Percentiles rank a stretch among this genome's conserved stretches.
Conservation (phyloP, 1,140 invertebrate genomes). For the Fopius arisanus region DNA sequence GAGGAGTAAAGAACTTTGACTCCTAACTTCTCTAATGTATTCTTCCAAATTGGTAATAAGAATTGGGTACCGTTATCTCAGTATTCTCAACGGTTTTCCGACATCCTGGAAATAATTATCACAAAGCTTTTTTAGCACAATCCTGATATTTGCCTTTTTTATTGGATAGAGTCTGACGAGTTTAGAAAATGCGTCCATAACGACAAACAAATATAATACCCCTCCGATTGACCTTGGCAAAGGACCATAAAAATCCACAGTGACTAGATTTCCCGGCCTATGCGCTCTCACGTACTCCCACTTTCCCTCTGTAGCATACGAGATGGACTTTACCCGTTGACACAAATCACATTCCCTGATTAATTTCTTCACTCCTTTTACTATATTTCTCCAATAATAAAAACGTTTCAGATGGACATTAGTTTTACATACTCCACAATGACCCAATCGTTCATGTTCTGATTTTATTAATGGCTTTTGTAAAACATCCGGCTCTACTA, state of each 20-base stretch:
- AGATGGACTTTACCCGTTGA: constrained; percentile 32
- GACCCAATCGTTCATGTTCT: constrained; percentile 6
- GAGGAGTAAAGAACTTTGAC: constrained; percentile 24
- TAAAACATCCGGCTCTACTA: not conserved
- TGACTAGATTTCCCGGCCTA: constrained; percentile 25
- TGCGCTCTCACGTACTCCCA: constrained; percentile 4
- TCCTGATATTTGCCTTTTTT: constrained; percentile 20
- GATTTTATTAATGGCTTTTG: not conserved
- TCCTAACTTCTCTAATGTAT: not conserved
- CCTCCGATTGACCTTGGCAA: constrained; percentile 28
- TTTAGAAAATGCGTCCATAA: constrained; percentile 37
- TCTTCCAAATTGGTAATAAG: constrained; percentile 33
- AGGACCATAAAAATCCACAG: constrained; percentile 39
- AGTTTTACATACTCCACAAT: constrained; percentile 10
- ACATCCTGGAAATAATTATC: constrained; percentile 18
- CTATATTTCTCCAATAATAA: constrained; percentile 19
- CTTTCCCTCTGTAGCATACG: constrained; percentile 19
- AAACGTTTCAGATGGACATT: not conserved
- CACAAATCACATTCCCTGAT: constrained; percentile 31
- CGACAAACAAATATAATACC: constrained; percentile 35
- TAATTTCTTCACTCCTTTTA: constrained; percentile 24
- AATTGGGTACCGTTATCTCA: constrained; percentile 33
- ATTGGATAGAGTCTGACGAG: constrained; percentile 27
- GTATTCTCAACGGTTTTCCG: constrained; percentile 27
- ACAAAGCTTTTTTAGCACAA: constrained; percentile 23